Evolutionary conservation across 2,113 vertebrate species (phyloP).

Genomic region (Bostrychus sinensis): DNA sequence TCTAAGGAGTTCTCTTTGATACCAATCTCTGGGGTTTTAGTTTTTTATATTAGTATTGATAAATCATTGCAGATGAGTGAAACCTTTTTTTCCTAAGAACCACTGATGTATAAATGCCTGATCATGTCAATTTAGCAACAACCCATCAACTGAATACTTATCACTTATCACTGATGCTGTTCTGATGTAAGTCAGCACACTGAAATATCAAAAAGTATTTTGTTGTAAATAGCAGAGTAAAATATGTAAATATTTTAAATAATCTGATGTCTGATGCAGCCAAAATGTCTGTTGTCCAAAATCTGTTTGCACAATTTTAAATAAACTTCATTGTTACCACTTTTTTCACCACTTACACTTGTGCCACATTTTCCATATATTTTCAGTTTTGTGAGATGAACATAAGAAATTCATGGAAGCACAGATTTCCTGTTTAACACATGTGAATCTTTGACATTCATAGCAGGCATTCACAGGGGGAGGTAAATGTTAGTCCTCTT

Average conservation of each 20-base stretch:
- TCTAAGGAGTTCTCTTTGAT: background rate
- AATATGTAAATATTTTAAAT: constrained; percentile 50
- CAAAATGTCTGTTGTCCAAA: constrained; percentile 14
- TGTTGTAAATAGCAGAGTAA: constrained; percentile 52
- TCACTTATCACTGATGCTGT: constrained; percentile 8
- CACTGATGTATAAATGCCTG: constrained; percentile 2
- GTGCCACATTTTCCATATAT: too few species aligned
- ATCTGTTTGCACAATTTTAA: background rate
- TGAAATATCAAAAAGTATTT: constrained; percentile 33
- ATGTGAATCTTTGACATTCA: too few species aligned
- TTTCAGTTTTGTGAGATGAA: too few species aligned
- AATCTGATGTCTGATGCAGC: constrained; percentile 23
- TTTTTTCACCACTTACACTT: too few species aligned
- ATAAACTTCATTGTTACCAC: background rate
- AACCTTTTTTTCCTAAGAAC: constrained; percentile 27
- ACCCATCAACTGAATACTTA: constrained; percentile 27
- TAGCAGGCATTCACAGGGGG: too few species aligned
- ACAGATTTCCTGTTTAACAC: too few species aligned
- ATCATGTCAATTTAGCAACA: constrained; percentile 25
- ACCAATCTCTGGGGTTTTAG: background rate
- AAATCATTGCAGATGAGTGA: constrained; percentile 7
- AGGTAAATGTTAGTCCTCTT: too few species aligned
- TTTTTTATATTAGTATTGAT: constrained; percentile 24
- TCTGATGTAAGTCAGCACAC: too few species aligned
- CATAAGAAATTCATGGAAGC: too few species aligned